Base-by-base conservation (phyloP, 2,797 vertebrate species). In the Channa striata region DNA sequence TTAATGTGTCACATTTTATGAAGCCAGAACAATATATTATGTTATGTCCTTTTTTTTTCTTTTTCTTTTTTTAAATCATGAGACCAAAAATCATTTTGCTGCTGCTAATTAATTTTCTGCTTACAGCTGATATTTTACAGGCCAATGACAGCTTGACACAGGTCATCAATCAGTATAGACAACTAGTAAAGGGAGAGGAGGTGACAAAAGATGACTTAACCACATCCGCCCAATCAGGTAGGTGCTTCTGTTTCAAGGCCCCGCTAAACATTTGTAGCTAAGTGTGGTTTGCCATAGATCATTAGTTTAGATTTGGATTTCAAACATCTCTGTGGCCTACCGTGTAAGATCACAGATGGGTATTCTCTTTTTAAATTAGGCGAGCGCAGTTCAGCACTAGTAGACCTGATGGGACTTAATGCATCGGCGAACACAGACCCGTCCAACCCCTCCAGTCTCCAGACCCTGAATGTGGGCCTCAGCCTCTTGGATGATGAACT, bases 131-230 rank as follows among this genome's bases (percentile, higher is more conserved):
- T 78, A 99, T 99, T 87, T 89, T 99, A 70, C 95, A 99, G 90
- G 98, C 98, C 80, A 99, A 99, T 8, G 98, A 99, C 93, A 97
- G 93, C 91, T 90, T 99, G 87, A 99, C 98, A 0, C 97, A 97
- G 78, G 98, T 97, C 82, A 99, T 99, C 85, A 99, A 97, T 88
- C 91, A 95, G 52, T 99, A 99, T 88, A 95, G 96, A 75, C 95
- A 97, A 88, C 92, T 96, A 72, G 95, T 99, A 10, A 95, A 93
- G 79, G 97, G 97, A 17, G 97, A 98, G 83, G 96, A 97, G 80
- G 93, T 98, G 80, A 95, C 96, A 6, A 97, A 95, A 8, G 96
- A 98, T 0, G 85, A 80, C 0, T 69, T 84, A 2, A 84, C 82
- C 1, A 63, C 73, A 0, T 68, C 93, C 66, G 88, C 92, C 49